Base-by-base conservation (phyloP, 2,888 invertebrate species). In the Thelaira solivaga region DNA sequence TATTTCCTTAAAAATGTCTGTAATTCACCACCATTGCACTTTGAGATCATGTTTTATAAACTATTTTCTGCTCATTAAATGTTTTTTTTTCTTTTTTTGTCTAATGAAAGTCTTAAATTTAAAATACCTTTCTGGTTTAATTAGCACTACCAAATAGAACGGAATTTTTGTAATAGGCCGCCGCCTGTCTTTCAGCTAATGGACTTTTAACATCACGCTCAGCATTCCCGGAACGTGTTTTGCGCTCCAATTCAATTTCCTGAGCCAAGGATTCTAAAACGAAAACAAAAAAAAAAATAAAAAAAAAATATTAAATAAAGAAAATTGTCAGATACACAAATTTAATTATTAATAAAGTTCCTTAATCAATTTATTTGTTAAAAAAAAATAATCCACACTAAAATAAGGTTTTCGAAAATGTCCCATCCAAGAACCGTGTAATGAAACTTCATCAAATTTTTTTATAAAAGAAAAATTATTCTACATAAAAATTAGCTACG, bases 81-180 rank as follows among this genome's bases (percentile, higher is more conserved):
- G 4, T n/a, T 11, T n/a, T 36, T n/a, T n/a, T n/a, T 4, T 36
- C n/a, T 11, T n/a, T n/a, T n/a, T n/a, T n/a, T n/a, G n/a, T n/a
- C n/a, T n/a, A n/a, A n/a, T n/a, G n/a, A n/a, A n/a, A n/a, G n/a
- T n/a, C n/a, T n/a, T n/a, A 29, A 2, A 20, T 3, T 71, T 29
- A 64, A 65, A 13, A 72, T 31, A 71, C 59, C 69, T 65, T 64
- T 53, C 18, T 65, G 7, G 13, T 45, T 91, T 92, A 92, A 90
- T 96, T 96, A 86, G 96, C 96, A 88, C 95, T 95, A 84, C 95
- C 95, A 89, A 96, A 96, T 81, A 96, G 91, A 82, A 96, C 95
- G 34, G 96, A 96, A 90, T 95, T 96, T 90, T 96, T 96, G 91
- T 96, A 96, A 90, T 96, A 96, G 8, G 87, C 85, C 84, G 93